A percentile compares a stretch with the other conserved stretches of the same genome.
Evolutionary conservation across 1,140 invertebrate species (phyloP).

Genomic region (Limonius californicus): DNA sequence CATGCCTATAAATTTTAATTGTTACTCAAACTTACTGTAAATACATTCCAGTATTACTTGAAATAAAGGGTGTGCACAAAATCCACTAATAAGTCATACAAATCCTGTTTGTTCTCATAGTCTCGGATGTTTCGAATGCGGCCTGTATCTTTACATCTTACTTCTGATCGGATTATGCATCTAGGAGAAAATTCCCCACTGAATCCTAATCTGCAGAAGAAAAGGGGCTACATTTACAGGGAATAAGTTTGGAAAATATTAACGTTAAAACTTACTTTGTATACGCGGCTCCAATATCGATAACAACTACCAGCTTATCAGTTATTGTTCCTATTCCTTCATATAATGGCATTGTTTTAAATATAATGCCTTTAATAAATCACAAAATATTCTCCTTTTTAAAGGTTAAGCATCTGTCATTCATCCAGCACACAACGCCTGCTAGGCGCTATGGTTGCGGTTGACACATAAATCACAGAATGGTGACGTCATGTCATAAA

Average conservation of each 20-base stretch:
- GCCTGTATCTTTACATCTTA: conserved; percentile 64
- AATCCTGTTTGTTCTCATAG: conserved; percentile 67
- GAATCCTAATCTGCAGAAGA: conserved; percentile 78
- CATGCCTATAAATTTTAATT: conserved; percentile 58
- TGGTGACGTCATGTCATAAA: no score
- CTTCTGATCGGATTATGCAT: conserved; percentile 78
- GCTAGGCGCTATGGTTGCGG: no score
- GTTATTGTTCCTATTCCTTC: conserved; percentile 69
- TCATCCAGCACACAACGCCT: no score
- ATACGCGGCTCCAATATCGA: conserved; percentile 89
- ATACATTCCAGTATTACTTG: conserved; percentile 55
- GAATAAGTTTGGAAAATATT: conserved; percentile 4
- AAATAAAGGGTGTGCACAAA: conserved; percentile 88
- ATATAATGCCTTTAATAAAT: no score
- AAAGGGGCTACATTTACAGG: no score
- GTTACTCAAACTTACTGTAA: not conserved
- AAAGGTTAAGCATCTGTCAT: no score
- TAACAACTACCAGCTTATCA: conserved; percentile 83
- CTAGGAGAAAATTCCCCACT: conserved; percentile 82
- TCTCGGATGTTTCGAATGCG: conserved; percentile 65
- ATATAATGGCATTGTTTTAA: conserved; percentile 60
- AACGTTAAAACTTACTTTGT: conserved; percentile 72
- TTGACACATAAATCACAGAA: no score
- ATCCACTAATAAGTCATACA: conserved; percentile 82
- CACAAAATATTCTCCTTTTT: no score